phyloP scores from a whole-genome alignment of 2,113 vertebrate genomes.

The Oriolus oriolus region DNA sequence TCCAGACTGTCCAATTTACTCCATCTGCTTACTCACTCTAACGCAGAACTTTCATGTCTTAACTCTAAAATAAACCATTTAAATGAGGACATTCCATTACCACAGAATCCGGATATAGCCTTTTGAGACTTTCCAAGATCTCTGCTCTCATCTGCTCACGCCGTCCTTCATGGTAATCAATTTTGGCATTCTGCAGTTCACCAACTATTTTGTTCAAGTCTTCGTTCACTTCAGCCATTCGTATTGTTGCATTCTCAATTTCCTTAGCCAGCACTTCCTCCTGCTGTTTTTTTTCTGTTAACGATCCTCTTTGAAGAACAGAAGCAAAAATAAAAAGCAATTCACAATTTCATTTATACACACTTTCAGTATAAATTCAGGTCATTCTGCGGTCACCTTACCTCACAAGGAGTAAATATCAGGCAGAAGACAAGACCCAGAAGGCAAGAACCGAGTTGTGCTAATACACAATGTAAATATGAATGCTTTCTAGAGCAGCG shows the following conservation, averaged over 20 bases:
- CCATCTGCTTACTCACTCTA: neutral
- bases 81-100: constrained; percentile 69
- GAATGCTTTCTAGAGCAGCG: neutral
- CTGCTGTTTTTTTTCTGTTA: constrained; percentile 74
- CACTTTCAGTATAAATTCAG: neutral
- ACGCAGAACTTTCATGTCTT: neutral
- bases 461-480: fast-evolving
- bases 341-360: neutral
- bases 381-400: neutral
- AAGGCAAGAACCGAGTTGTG: neutral
- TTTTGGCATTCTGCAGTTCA: constrained; percentile 81
- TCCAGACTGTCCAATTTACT: neutral
- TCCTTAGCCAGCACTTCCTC: constrained; percentile 74
- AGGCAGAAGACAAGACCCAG: neutral
- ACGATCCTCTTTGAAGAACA: constrained; percentile 63
- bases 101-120: constrained; percentile 84
- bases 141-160: constrained; percentile 82
- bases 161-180: constrained; percentile 85
- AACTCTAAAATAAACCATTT: neutral
- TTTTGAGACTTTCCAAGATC: constrained; percentile 80
- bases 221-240: constrained; percentile 77
- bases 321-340: neutral
- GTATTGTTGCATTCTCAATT: constrained; percentile 67
- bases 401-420: neutral
- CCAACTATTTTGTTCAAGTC: constrained; percentile 74